Percentiles rank a stretch among this genome's conserved stretches.
Evolutionary conservation across 2,797 vertebrate species (phyloP).

Genomic region (Eleutherodactylus coqui): DNA sequence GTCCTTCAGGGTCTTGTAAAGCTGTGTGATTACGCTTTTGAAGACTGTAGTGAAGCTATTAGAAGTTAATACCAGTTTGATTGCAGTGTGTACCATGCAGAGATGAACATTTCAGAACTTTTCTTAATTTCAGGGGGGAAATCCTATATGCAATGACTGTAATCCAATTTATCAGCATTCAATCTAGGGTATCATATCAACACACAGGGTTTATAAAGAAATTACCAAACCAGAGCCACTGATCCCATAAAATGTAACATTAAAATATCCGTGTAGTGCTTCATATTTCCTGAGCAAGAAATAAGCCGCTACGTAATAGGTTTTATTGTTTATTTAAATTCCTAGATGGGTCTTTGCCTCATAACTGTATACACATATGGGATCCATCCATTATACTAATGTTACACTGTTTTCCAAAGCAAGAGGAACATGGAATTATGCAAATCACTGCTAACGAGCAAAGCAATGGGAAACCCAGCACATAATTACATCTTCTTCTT

Average conservation of each 20-base stretch:
- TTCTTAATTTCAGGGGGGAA: background rate
- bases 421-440: slow-evolving; percentile 47
- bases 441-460: slow-evolving; percentile 52
- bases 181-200: background rate
- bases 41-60: background rate
- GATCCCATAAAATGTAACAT: slow-evolving; percentile 37
- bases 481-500: slow-evolving; percentile 58
- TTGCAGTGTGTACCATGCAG: background rate
- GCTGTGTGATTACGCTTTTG: background rate
- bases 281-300: slow-evolving; percentile 27
- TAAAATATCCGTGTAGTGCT: background rate
- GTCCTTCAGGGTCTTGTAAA: background rate
- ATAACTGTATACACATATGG: slow-evolving; percentile 31
- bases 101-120: background rate
- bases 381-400: slow-evolving; percentile 47
- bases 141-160: background rate
- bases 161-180: background rate
- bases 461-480: slow-evolving; percentile 53
- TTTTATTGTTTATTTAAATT: slow-evolving; percentile 44
- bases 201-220: background rate
- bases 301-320: background rate
- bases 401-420: slow-evolving; percentile 41
- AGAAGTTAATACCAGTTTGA: background rate
- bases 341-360: slow-evolving; percentile 38
- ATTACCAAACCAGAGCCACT: slow-evolving; percentile 1